These are phyloP conservation scores for Callaeas wilsoni DNA, from an alignment of 2,113 vertebrate genomes.

Conservation along the genomic window DNA sequence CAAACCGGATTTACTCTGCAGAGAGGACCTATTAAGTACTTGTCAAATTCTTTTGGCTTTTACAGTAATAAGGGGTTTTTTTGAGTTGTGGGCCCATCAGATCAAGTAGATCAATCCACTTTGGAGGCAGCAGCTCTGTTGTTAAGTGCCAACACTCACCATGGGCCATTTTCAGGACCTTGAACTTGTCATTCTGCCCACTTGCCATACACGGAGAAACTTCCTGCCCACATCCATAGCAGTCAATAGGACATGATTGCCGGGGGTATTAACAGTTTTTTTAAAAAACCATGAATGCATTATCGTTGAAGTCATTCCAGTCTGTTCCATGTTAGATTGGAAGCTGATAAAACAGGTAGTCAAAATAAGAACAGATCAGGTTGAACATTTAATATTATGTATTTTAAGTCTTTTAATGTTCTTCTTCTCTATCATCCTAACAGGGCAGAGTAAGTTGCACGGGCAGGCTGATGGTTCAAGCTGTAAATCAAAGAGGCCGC, in stretches of 20 bases:
- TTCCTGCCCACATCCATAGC: background rate
- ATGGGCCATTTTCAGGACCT: background rate
- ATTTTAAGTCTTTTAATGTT: background rate
- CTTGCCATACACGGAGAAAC: background rate
- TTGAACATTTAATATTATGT: background rate
- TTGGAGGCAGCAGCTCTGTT: background rate
- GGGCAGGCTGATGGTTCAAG: conserved; percentile 96
- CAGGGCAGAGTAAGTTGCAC: conserved; percentile 94
- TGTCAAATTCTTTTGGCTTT: background rate
- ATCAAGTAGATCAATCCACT: background rate
- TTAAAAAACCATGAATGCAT: background rate
- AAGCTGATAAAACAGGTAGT: background rate
- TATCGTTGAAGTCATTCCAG: background rate
- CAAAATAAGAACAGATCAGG: background rate
- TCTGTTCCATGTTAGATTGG: background rate
- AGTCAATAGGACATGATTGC: background rate
- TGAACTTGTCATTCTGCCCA: background rate
- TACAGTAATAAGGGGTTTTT: background rate
- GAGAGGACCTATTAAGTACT: background rate
- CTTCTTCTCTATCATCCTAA: background rate
- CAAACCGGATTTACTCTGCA: background rate
- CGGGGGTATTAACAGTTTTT: background rate
- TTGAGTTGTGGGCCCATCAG: background rate
- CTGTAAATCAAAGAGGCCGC: conserved; percentile 94
- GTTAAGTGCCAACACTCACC: background rate